Percentiles rank a stretch among this genome's conserved stretches.
Conservation (phyloP, 2,888 invertebrate genomes). For the Caenorhabditis sulstoni region DNA sequence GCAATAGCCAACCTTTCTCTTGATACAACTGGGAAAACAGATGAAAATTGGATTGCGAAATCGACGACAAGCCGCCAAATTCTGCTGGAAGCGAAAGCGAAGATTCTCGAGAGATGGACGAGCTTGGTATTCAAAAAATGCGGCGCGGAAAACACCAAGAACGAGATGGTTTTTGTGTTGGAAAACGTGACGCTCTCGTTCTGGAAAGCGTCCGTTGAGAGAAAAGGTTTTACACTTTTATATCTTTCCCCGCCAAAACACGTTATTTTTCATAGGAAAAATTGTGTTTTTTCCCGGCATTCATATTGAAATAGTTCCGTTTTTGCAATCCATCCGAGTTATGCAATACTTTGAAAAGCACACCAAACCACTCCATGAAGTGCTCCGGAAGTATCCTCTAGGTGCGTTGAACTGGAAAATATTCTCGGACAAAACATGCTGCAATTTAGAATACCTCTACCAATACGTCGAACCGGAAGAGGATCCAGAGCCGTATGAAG, state of each 20-base stretch:
- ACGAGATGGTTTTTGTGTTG: constrained; percentile 56
- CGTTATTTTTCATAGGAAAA: constrained; percentile 63
- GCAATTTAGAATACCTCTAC: constrained; percentile 52
- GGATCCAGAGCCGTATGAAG: constrained; percentile 40
- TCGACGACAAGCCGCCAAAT: constrained; percentile 33
- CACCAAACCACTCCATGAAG: constrained; percentile 41
- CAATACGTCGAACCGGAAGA: constrained; percentile 55
- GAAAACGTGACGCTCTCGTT: constrained; percentile 62
- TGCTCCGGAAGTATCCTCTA: constrained; percentile 53
- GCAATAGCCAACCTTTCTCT: constrained; percentile 27
- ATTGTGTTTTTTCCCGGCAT: constrained; percentile 69
- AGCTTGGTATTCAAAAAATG: constrained; percentile 51
- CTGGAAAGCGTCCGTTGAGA: constrained; percentile 64
- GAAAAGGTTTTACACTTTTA: constrained; percentile 31
- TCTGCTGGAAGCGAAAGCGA: constrained; percentile 32
- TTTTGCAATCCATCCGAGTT: constrained; percentile 63
- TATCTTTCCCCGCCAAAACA: too few relatives aligned
- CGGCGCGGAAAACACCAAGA: constrained; percentile 50
- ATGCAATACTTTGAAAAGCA: constrained; percentile 46
- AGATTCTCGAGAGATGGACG: constrained; percentile 57
- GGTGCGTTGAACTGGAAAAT: constrained; percentile 15
- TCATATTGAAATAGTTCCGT: constrained; percentile 68
- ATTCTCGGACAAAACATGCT: not conserved
- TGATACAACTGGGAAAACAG: constrained; percentile 28
- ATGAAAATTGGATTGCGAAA: constrained; percentile 27